A percentile compares a stretch with the other conserved stretches of the same genome.
Conservation (phyloP, 2,797 vertebrate genomes). For the Cheracebus regulus region DNA sequence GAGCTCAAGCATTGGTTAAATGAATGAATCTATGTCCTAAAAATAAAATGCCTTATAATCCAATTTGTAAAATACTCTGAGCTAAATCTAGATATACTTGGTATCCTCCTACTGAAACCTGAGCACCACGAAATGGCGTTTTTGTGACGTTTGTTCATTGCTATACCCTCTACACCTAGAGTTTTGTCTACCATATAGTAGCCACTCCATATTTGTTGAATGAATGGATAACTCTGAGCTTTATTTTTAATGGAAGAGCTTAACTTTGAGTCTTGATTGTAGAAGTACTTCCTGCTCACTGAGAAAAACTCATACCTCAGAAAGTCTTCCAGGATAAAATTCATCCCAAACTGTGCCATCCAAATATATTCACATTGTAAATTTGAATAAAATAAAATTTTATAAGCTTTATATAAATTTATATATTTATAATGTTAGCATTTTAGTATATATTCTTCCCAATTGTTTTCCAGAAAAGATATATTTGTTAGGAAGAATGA, state of each 20-base stretch:
- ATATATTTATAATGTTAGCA: neutral
- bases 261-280: neutral
- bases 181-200: neutral
- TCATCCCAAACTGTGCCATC: neutral
- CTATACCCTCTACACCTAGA: neutral
- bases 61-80: neutral
- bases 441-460: neutral
- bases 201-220: neutral
- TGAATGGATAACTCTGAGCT: neutral
- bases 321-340: neutral
- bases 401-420: neutral
- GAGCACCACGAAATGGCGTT: neutral
- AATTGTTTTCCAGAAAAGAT: neutral
- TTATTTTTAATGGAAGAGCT: neutral
- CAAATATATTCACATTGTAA: neutral
- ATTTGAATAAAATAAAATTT: neutral
- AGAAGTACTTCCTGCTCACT: neutral
- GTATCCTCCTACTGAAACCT: neutral
- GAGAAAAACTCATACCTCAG: neutral
- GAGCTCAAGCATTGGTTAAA: neutral
- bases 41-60: neutral
- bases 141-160: neutral
- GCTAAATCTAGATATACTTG: neutral
- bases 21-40: neutral
- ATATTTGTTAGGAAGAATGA: neutral